Evolutionary conservation across 2,797 vertebrate species (phyloP), one percentile per base, ranked within the genome.

Genomic region (Eulemur rubriventer): DNA sequence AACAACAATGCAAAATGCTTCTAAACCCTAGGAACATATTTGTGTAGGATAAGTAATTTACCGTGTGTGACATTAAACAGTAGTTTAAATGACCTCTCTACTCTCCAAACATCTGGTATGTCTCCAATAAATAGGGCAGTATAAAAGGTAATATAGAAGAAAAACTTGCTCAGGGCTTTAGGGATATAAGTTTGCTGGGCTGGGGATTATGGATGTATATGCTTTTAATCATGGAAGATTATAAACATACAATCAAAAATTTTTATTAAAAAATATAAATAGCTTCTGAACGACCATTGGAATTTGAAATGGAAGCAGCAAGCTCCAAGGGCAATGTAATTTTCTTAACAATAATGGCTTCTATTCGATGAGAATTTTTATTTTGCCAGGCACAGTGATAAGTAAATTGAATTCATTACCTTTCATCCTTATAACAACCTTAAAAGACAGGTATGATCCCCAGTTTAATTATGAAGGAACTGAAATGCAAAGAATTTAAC

Each of bases 221-320:
- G 80, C 63, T 96, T 96, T 97, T 95, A 97, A 97, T 97, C 96
- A 97, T 91, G 52, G 48, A 82, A 96, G 91, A 98, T 97, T 97
- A 96, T 92, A 89, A 97, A 91, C n/a, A 79, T 87, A 90, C 73
- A 97, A 97, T 93, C 89, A 90, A 61, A 95, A 61, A 2, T 89
- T 97, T 97, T 95, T 94, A 97, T 95, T 96, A 72, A 96, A 96
- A 94, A 95, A 92, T 93, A 96, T 87, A 97, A 97, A 92, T 93
- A 96, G 89, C 76, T 95, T 90, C 79, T 83, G 86, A 90, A 88
- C 3, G 93, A 70, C 43, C 61, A 48, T 43, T 96, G 50, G 63
- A 96, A 91, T 93, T 94, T 95, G 80, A 89, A 91, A 89, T 80
- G 30, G 52, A 91, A 89, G 35, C 48, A 65, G 65, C 41, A 61